These are phyloP conservation scores for Oceanites oceanicus DNA, from an alignment of 2,113 vertebrate genomes.

Conservation along the genomic window DNA sequence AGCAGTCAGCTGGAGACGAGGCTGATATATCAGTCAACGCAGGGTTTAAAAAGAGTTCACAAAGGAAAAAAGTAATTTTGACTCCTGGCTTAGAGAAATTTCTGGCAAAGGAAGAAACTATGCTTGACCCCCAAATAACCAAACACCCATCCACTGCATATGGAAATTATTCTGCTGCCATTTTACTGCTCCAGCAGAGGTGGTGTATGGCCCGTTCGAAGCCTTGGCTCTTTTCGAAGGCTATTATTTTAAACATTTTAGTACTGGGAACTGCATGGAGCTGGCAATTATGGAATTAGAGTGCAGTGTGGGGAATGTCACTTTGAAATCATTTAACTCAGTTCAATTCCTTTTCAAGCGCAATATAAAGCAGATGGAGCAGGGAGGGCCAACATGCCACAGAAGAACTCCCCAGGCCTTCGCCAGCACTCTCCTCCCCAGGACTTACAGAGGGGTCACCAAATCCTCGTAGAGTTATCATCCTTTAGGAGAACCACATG, in stretches of 20 bases:
- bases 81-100: conserved; percentile 33
- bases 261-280: conserved; percentile 21
- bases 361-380: conserved; percentile 68
- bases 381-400: conserved; percentile 34
- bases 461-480: conserved; percentile 1
- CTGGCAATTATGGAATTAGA: conserved; percentile 50
- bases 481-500: background rate
- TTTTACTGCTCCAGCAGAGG: conserved; percentile 53
- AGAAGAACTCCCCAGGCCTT: conserved; percentile 32
- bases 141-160: conserved; percentile 5
- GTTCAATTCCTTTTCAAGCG: conserved; percentile 42
- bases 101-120: conserved; percentile 31
- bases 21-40: background rate
- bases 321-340: conserved; percentile 56
- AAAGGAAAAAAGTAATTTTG: conserved; percentile 15
- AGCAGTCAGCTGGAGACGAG: background rate
- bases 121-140: conserved; percentile 11
- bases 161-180: conserved; percentile 63
- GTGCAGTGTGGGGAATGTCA: conserved; percentile 45
- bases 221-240: conserved; percentile 5
- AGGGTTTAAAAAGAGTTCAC: background rate
- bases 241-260: conserved; percentile 49
- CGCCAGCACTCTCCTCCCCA: background rate
- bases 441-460: conserved; percentile 28
- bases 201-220: conserved; percentile 1